Conservation (phyloP, 1,140 invertebrate species). For the Drosophila sp. region DNA sequence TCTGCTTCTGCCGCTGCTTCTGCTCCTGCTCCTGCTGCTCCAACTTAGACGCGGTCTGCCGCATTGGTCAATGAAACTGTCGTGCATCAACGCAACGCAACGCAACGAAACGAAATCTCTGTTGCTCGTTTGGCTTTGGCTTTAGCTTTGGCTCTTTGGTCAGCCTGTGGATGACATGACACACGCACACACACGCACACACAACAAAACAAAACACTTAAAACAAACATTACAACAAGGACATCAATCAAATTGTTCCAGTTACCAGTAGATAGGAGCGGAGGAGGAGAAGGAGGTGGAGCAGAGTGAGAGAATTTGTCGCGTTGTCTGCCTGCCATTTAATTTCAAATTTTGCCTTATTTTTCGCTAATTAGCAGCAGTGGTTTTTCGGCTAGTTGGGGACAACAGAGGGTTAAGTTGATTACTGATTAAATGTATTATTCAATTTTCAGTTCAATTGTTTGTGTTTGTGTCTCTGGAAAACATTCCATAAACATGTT, state of each 20-base stretch:
- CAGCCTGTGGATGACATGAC: constrained; percentile 14
- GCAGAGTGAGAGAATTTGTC: background rate
- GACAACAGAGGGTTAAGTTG: background rate
- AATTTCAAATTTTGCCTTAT: constrained; percentile 52
- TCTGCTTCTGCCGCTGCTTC: background rate
- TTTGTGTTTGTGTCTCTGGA: too few species aligned
- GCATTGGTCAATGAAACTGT: constrained; percentile 10
- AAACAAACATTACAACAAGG: constrained; percentile 5
- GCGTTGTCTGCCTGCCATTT: constrained; percentile 32
- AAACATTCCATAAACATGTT: constrained; percentile 1
- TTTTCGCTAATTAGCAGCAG: constrained; percentile 48
- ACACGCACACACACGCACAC: constrained; percentile 8
- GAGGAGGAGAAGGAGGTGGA: background rate
- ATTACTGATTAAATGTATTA: constrained; percentile 8
- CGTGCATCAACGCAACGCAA: constrained; percentile 6
- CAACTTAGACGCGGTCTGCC: background rate
- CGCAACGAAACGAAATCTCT: constrained; percentile 5
- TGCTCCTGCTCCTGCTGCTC: background rate
- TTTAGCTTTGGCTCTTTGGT: constrained; percentile 2
- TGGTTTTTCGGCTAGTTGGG: background rate
- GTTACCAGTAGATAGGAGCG: background rate
- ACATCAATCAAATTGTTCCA: constrained; percentile 54
- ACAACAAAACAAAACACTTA: constrained; percentile 13
- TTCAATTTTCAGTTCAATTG: constrained; percentile 4
- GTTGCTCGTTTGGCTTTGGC: constrained; percentile 15